Evolutionary conservation across 1,140 invertebrate species (phyloP), one percentile per base, ranked within the genome.

Genomic region (Zaprionus gabonicus): DNA sequence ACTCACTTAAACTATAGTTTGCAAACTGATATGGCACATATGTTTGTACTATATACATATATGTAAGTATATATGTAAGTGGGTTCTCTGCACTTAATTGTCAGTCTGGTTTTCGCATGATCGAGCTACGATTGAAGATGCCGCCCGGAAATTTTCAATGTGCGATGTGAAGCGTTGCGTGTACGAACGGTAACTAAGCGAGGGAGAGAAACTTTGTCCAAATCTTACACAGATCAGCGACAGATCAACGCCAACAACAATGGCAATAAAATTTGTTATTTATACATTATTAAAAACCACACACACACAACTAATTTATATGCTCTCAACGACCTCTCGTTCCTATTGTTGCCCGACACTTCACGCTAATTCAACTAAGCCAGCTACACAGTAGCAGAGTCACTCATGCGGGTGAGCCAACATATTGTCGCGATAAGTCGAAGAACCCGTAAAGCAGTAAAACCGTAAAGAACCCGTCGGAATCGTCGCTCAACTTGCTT

Each of bases 281-380:
- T 49, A 67, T 58, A 46, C 27, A 58, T 67, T 67, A 58, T 17
- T 27, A 34, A 71, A 76, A 57, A 17, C 49, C 1, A 23, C 23
- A 68, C 9, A 73, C 71, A 82, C 71, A 80, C 71, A 76, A 80
- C 81, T 76, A 83, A 82, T 76, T 82, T 82, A 66, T 68, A 58
- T 56, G 80, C 80, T 73, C 75, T 38, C 64, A 41, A 69, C 68
- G 58, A 58, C 68, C 53, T 56, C 76, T 66, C 79, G 44, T 56
- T 66, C 36, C 75, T 51, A 76, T 81, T 81, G 78, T 76, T 67
- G 49, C 34, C 38, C 17, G 55, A 67, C 65, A 67, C 65, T 67
- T 67, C 44, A 23, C 55, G 31, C 65, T 49, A 67, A 67, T 67
- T 67, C 65, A 49, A 36, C 55, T 67, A 28, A 31, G 27, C 15